A percentile compares a stretch with the other conserved stretches of the same genome.
These are phyloP conservation scores for Marasmarcha lunaedactyla DNA, from an alignment of 2,888 invertebrate species.

Conservation along the genomic window DNA sequence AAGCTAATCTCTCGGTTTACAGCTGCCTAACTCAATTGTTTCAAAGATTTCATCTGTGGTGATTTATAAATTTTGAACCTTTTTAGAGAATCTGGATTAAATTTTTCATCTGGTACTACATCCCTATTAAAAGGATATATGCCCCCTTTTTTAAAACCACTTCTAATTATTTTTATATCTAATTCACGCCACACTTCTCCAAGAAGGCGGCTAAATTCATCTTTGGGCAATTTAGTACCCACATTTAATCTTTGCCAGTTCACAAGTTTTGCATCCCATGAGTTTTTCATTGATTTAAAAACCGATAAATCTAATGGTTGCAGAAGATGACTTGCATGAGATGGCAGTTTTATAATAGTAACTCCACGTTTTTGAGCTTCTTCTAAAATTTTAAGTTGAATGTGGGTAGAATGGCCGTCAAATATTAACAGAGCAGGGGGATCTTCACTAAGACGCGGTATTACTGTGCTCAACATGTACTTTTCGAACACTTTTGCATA, in stretches of 20 bases:
- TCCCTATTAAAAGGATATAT: neutral
- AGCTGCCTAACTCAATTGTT: no score
- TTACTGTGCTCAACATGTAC: slow-evolving; percentile 19
- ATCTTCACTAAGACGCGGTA: slow-evolving; percentile 10
- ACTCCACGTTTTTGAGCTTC: slow-evolving; percentile 10
- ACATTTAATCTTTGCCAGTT: slow-evolving; percentile 10
- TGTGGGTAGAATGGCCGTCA: slow-evolving; percentile 12
- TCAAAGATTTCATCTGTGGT: no score
- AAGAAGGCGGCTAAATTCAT: slow-evolving; percentile 6
- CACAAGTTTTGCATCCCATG: slow-evolving; percentile 13
- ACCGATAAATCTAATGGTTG: slow-evolving; percentile 22
- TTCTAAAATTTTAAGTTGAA: slow-evolving; percentile 6
- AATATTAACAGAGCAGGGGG: slow-evolving; percentile 13
- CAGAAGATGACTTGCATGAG: slow-evolving; percentile 19
- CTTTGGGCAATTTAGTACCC: slow-evolving; percentile 4
- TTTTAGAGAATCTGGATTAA: neutral
- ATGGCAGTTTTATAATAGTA: slow-evolving; percentile 19
- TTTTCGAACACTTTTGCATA: slow-evolving; percentile 16
- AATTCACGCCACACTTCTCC: slow-evolving; percentile 4
- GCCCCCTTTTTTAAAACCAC: slow-evolving; percentile 2
- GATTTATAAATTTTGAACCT: slow-evolving; percentile 6
- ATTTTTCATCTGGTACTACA: neutral
- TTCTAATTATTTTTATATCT: slow-evolving; percentile 4
- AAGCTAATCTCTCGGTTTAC: no score
- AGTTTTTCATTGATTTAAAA: slow-evolving; percentile 18